These are phyloP conservation scores for Orestias chungarensis DNA, from an alignment of 2,797 vertebrate genomes.

Conservation along the genomic window DNA sequence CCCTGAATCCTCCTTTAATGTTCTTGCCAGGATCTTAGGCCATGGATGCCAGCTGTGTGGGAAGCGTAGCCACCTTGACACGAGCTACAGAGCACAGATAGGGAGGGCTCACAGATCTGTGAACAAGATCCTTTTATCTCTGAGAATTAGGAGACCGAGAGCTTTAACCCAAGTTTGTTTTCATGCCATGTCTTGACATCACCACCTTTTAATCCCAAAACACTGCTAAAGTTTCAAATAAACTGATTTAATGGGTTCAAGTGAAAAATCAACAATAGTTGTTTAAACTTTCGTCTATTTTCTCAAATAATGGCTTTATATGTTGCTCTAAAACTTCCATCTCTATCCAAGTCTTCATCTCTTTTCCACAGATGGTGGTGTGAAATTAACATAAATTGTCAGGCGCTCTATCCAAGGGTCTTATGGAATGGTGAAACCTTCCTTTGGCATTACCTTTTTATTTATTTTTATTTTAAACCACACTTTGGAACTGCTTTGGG, in stretches of 20 bases:
- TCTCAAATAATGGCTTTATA: neutral
- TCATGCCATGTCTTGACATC: conserved; percentile 48
- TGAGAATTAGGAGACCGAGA: conserved; percentile 27
- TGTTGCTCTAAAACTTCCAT: neutral
- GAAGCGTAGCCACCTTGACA: conserved; percentile 56
- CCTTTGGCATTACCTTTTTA: conserved; percentile 48
- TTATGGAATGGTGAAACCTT: conserved; percentile 35
- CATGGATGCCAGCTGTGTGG: conserved; percentile 36
- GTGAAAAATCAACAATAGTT: conserved; percentile 11
- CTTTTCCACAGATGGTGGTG: neutral
- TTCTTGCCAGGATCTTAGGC: conserved; percentile 22
- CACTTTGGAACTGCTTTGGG: conserved; percentile 34
- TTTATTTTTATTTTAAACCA: conserved; percentile 44
- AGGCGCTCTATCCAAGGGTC: neutral
- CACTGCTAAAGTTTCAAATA: conserved; percentile 12
- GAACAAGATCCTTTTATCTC: conserved; percentile 54
- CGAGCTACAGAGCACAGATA: conserved; percentile 34
- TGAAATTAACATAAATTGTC: neutral
- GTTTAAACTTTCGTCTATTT: conserved; percentile 3
- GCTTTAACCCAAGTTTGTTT: conserved; percentile 17
- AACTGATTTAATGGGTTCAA: conserved; percentile 17
- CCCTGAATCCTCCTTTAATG: conserved; percentile 19
- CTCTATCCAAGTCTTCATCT: neutral
- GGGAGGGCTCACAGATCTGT: conserved; percentile 40
- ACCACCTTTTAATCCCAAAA: conserved; percentile 19